phyloP scores from a whole-genome alignment of 2,797 vertebrate genomes.

The Phataginus tetradactyla region DNA sequence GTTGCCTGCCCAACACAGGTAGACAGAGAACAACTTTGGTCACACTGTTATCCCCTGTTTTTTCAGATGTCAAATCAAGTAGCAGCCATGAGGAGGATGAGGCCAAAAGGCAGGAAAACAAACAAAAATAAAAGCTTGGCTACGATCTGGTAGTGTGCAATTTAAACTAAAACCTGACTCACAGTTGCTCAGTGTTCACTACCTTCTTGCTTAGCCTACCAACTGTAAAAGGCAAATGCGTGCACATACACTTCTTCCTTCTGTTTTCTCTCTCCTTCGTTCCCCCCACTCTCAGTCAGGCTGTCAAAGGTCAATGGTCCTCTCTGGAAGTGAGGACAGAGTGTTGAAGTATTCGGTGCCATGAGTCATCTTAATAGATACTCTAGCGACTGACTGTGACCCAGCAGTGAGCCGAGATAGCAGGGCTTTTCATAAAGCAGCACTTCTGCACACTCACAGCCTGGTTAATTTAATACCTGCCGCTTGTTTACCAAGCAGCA shows the following conservation, averaged over 20 bases:
- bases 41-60: slow-evolving; percentile 78
- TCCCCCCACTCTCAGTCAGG: slow-evolving; percentile 82
- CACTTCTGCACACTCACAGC: slow-evolving; percentile 79
- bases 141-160: slow-evolving; percentile 71
- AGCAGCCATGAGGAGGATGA: slow-evolving; percentile 74
- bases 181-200: slow-evolving; percentile 58
- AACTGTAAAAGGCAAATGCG: slow-evolving; percentile 80
- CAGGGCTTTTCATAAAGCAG: slow-evolving; percentile 81
- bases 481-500: slow-evolving; percentile 84
- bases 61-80: slow-evolving; percentile 82
- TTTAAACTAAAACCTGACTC: slow-evolving; percentile 79
- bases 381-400: slow-evolving; percentile 84
- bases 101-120: slow-evolving; percentile 65
- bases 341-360: slow-evolving; percentile 84
- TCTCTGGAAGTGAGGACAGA: slow-evolving; percentile 87
- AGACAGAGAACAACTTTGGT: slow-evolving; percentile 81
- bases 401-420: slow-evolving; percentile 78
- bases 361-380: slow-evolving; percentile 89
- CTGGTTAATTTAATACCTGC: slow-evolving; percentile 85
- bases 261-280: neutral
- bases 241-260: slow-evolving; percentile 41
- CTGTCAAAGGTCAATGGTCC: slow-evolving; percentile 94
- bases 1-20: slow-evolving; percentile 66
- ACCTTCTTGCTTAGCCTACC: slow-evolving; percentile 72
- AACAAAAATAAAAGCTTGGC: slow-evolving; percentile 66